Evolutionary conservation across 2,113 vertebrate genomes (phyloP).

Genomic region (Sarotherodon lohbergeri): DNA sequence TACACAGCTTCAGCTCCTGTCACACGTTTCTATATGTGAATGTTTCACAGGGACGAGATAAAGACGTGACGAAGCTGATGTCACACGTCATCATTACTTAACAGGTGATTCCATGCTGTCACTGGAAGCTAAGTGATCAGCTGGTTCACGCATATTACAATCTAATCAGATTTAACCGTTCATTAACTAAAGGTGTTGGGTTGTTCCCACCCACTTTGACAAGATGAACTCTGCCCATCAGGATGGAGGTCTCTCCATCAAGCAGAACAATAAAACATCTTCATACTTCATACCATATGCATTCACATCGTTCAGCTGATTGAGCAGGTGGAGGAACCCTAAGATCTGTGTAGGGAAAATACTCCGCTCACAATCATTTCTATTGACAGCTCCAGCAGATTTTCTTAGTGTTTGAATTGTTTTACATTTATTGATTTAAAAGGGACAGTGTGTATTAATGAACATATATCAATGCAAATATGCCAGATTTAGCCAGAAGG

Average conservation of each 20-base stretch:
- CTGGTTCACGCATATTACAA: not conserved
- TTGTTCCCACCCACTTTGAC: not conserved
- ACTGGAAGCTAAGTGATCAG: not conserved
- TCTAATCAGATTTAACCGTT: not conserved
- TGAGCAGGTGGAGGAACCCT: not conserved
- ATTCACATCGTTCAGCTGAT: not conserved
- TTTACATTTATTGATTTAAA: not conserved
- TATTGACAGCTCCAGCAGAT: not conserved
- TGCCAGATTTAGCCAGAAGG: not conserved
- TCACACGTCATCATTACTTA: not conserved
- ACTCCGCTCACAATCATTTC: not conserved
- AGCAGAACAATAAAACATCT: not conserved
- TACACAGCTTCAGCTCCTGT: not conserved
- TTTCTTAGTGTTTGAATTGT: not conserved
- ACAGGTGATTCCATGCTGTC: not conserved
- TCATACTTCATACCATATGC: not conserved
- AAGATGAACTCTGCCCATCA: not conserved
- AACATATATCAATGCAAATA: not conserved
- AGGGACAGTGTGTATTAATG: not conserved
- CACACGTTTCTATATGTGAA: not conserved
- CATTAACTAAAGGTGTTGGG: not conserved
- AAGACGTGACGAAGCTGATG: not conserved
- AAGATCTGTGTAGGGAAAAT: not conserved
- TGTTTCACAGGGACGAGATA: not conserved
- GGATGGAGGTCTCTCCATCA: not conserved